Percentiles rank a stretch among this genome's conserved stretches.
These are phyloP conservation scores for Eupristina koningsbergeri DNA, from an alignment of 1,140 invertebrate genomes.

Conservation along the genomic window DNA sequence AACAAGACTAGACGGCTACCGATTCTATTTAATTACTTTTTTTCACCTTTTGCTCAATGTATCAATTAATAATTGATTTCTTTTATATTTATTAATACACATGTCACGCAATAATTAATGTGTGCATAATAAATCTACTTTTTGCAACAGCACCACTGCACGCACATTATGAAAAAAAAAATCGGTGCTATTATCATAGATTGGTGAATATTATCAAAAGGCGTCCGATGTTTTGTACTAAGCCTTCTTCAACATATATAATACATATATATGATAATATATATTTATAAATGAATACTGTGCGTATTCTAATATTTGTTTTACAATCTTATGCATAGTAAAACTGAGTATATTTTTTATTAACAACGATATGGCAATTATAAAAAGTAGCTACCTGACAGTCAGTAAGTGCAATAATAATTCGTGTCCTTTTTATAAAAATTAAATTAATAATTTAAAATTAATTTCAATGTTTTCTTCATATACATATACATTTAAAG, in stretches of 20 bases:
- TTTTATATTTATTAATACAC: constrained; percentile 41
- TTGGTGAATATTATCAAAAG: constrained; percentile 38
- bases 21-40: constrained; percentile 58
- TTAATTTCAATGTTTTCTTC: constrained; percentile 14
- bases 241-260: constrained; percentile 28
- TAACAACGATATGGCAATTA: constrained; percentile 41
- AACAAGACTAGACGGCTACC: constrained; percentile 67
- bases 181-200: constrained; percentile 14
- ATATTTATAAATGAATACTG: constrained; percentile 38
- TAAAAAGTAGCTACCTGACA: constrained; percentile 47
- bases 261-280: constrained; percentile 35
- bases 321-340: constrained; percentile 10
- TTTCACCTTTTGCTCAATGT: constrained; percentile 46
- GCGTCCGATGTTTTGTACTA: constrained; percentile 52
- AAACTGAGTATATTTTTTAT: constrained; percentile 23
- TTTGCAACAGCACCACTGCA: neutral
- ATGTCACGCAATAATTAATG: constrained; percentile 13
- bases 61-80: constrained; percentile 38
- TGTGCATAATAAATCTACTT: constrained; percentile 24
- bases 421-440: constrained; percentile 27
- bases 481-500: constrained; percentile 41
- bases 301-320: constrained; percentile 1
- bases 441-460: too few relatives aligned
- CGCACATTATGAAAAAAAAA: constrained; percentile 5
- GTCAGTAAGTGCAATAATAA: constrained; percentile 46